phyloP scores from a whole-genome alignment of 2,888 invertebrate genomes.

The Phrixothrix hirtus region DNA sequence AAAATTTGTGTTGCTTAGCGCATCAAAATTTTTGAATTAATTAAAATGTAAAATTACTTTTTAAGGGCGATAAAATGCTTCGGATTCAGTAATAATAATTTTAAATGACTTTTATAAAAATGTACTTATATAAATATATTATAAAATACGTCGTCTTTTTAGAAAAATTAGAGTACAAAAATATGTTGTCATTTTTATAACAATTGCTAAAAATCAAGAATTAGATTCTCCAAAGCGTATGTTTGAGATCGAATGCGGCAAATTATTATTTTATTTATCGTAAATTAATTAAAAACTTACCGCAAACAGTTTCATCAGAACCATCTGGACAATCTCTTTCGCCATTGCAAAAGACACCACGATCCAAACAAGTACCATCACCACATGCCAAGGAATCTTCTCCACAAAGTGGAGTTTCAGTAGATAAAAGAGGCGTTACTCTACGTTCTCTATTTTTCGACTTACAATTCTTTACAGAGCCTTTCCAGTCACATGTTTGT shows the following conservation, averaged over 20 bases:
- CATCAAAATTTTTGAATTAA: no score
- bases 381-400: constrained; percentile 88
- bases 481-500: constrained; percentile 94
- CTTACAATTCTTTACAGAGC: constrained; percentile 90
- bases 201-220: no score
- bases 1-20: neutral
- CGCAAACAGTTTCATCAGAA: constrained; percentile 88
- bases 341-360: constrained; percentile 91
- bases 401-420: constrained; percentile 87
- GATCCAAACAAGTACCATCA: constrained; percentile 82
- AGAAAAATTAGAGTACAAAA: no score
- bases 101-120: no score
- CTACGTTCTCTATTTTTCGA: constrained; percentile 87
- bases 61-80: neutral
- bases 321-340: constrained; percentile 87
- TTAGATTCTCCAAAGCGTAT: no score
- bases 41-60: no score
- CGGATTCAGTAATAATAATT: no score
- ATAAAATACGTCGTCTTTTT: no score
- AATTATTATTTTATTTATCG: no score
- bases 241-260: no score
- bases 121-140: no score
- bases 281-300: constrained; percentile 65
- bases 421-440: constrained; percentile 82
- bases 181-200: no score